Evolutionary conservation across 2,888 invertebrate species (phyloP).

Genomic region (Parnassius mnemosyne): DNA sequence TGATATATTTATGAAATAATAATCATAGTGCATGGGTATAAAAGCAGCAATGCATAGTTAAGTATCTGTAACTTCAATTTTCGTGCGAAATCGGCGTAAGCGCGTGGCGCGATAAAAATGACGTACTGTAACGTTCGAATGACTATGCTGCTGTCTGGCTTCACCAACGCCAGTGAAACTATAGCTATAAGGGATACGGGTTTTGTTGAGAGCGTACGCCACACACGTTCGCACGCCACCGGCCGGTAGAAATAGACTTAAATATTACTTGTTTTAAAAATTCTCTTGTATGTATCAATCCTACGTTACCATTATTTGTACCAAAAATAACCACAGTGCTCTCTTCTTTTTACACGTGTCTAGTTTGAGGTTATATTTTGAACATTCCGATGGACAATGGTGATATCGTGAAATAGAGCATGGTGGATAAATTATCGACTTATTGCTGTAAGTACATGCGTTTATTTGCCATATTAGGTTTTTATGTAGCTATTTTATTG

Average conservation of each 20-base stretch:
- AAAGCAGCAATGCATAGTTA: constrained; percentile 14
- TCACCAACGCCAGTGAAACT: constrained; percentile 11
- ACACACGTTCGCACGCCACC: constrained; percentile 11
- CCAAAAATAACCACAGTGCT: neutral
- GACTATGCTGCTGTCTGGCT: constrained; percentile 21
- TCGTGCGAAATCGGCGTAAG: constrained; percentile 24
- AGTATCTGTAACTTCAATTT: constrained; percentile 3
- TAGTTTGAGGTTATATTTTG: constrained; percentile 3
- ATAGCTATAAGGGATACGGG: constrained; percentile 12
- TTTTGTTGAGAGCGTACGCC: constrained; percentile 9
- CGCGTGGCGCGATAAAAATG: constrained; percentile 25
- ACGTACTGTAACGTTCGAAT: constrained; percentile 16
- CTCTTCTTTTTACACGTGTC: constrained; percentile 1
- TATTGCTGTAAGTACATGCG: constrained; percentile 15
- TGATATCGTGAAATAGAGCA: constrained; percentile 19
- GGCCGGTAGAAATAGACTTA: constrained; percentile 15
- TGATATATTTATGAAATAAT: neutral
- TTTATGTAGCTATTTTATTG: neutral
- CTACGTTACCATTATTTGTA: constrained; percentile 1
- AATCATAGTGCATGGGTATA: neutral
- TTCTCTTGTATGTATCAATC: neutral
- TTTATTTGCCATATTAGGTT: constrained; percentile 6
- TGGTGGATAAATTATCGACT: constrained; percentile 11
- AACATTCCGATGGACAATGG: constrained; percentile 14
- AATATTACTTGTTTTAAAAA: neutral